phyloP scores from a whole-genome alignment of 1,140 invertebrate genomes.

The Drosophila tsacasi region DNA sequence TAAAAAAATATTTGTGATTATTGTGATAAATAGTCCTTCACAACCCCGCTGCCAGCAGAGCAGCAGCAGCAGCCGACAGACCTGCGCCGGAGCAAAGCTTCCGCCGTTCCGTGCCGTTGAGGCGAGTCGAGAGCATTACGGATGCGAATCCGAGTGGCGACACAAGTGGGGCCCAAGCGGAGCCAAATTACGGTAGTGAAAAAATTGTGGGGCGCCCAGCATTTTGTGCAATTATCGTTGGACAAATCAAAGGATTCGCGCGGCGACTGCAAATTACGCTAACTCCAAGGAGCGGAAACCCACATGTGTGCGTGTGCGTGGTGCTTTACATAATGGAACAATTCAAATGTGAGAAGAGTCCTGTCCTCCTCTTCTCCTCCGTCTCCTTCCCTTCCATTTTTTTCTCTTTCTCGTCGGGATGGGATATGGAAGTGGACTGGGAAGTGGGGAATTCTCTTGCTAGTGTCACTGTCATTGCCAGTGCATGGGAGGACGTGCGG shows the following conservation, averaged over 20 bases:
- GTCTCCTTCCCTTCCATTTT: slow-evolving; percentile 5
- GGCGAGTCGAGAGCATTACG: slow-evolving; percentile 71
- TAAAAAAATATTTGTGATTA: slow-evolving; percentile 11
- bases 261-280: slow-evolving; percentile 36
- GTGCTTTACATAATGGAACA: slow-evolving; percentile 65
- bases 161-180: slow-evolving; percentile 32
- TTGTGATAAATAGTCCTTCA: slow-evolving; percentile 46
- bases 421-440: slow-evolving; percentile 2
- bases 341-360: slow-evolving; percentile 31
- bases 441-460: slow-evolving; percentile 41
- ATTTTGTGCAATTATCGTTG: slow-evolving; percentile 63
- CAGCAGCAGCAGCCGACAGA: slow-evolving; percentile 61
- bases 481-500: slow-evolving; percentile 50
- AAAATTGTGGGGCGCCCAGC: slow-evolving; percentile 47
- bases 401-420: slow-evolving; percentile 17
- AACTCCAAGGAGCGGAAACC: slow-evolving; percentile 26
- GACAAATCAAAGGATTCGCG: slow-evolving; percentile 55
- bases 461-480: slow-evolving; percentile 81
- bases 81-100: slow-evolving; percentile 73
- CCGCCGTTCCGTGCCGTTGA: slow-evolving; percentile 54
- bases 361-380: background rate
- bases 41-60: slow-evolving; percentile 31
- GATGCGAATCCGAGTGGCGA: slow-evolving; percentile 43
- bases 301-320: slow-evolving; percentile 50
- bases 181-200: slow-evolving; percentile 73